Conservation (phyloP, 1,140 invertebrate species). For the Drosophila arizonae region DNA sequence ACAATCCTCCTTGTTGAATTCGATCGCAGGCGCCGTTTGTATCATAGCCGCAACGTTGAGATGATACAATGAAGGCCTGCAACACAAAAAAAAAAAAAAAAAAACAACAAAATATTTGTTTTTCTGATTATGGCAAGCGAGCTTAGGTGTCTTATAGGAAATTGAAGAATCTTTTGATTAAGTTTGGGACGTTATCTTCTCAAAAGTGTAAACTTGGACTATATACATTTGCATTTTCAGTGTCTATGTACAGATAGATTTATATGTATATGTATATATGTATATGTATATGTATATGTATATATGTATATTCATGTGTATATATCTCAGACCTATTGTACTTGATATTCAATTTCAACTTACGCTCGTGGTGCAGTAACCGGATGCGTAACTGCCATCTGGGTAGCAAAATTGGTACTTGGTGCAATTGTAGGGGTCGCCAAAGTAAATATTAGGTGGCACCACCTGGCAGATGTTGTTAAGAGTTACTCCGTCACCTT, state of each 20-base stretch:
- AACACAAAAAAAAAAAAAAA: background rate
- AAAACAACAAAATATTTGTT: background rate
- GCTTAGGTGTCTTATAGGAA: no score
- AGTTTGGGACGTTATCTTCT: no score
- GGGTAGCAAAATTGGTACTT: constrained; percentile 37
- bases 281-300: no score
- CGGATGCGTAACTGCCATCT: background rate
- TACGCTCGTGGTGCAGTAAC: background rate
- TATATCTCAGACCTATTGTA: no score
- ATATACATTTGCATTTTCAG: no score
- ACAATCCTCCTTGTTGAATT: background rate
- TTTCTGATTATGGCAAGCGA: no score
- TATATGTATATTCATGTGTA: no score
- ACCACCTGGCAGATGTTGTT: constrained; percentile 36
- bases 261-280: no score
- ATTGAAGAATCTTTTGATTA: no score
- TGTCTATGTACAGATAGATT: no score
- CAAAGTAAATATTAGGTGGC: constrained; percentile 42
- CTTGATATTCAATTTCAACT: constrained; percentile 11
- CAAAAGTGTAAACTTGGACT: no score
- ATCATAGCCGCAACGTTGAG: background rate
- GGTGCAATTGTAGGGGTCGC: constrained; percentile 13
- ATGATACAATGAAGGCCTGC: constrained; percentile 7
- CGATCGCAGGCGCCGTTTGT: constrained; percentile 21
- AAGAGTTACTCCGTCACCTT: background rate